phyloP scores from a whole-genome alignment of 2,888 invertebrate genomes.

The Abrostola triplasia region DNA sequence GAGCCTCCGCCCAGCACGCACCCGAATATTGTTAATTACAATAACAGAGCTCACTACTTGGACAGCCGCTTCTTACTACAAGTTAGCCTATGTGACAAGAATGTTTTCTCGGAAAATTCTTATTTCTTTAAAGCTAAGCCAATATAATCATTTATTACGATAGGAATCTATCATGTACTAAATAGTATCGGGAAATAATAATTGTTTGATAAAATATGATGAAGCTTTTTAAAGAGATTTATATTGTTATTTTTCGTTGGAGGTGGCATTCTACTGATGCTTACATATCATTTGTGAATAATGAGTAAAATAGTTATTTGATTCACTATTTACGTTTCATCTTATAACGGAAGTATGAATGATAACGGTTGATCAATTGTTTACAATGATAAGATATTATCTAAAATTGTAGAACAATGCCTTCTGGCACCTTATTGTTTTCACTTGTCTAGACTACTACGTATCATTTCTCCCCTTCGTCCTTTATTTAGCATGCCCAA shows the following conservation, averaged over 20 bases:
- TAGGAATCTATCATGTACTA: too few species aligned
- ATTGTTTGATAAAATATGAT: conserved; percentile 11
- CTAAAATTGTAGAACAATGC: not conserved
- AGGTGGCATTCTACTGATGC: not conserved
- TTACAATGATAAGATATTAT: conserved; percentile 18
- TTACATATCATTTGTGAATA: not conserved
- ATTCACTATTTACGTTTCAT: not conserved
- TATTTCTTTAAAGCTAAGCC: too few species aligned
- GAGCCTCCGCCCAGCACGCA: conserved; percentile 70
- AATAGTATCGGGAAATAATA: conserved; percentile 4
- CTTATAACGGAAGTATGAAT: not conserved
- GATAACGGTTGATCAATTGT: conserved; percentile 15
- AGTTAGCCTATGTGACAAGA: conserved; percentile 31
- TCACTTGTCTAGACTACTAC: conserved; percentile 5
- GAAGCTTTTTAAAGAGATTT: conserved; percentile 3
- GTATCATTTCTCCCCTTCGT: conserved; percentile 24
- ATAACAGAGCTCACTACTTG: conserved; percentile 59
- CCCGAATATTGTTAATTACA: conserved; percentile 66
- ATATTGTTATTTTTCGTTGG: not conserved
- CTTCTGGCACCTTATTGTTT: not conserved
- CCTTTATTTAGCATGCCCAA: conserved; percentile 45
- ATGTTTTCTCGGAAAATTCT: conserved; percentile 9
- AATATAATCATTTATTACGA: too few species aligned
- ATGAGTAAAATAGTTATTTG: not conserved
- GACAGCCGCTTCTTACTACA: conserved; percentile 38